Evolutionary conservation across 2,113 vertebrate species (phyloP), one percentile per base, ranked within the genome.

Genomic region (Tretioscincus oriximinensis): DNA sequence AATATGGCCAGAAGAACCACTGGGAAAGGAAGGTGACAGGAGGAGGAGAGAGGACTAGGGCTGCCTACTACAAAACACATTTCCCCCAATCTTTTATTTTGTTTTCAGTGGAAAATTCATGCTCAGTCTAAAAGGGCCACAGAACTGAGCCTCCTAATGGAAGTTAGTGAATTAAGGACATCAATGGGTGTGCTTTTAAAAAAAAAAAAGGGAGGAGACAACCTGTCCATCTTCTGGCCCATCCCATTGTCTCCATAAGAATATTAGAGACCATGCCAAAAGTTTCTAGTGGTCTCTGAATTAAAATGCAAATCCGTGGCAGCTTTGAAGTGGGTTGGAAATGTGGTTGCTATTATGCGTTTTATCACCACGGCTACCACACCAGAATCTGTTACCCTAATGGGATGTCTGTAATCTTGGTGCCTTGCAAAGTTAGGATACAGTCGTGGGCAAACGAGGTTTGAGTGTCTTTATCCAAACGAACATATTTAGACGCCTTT

Each of bases 221-320:
- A 18, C 6, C 31, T 11, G 10, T 79, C 11, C 24, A 7, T 9
- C 20, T 67, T 24, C 60, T 3, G 0, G 0, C 65, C 61, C 45
- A 70, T 81, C 76, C 73, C 47, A 82, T 18, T 78, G 73, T 16
- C 65, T 21, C n/a, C 71, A 58, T 1, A 64, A 86, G 68, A 85
- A 82, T 89, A n/a, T 2, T 35, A 49, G 49, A 29, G 63, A 12
- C 21, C 35, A 60, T 58, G 26, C 80, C 67, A n/a, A 41, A 49
- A n/a, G 47, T 74, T 60, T 31, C 6, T n/a, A n/a, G 24, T 74
- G 49, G 10, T 51, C 28, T 12, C 54, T 20, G 54, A 54, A 74
- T 58, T 49, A 47, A 28, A 74, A 41, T 58, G 71, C 61, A 58
- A 35, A 35, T 24, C 16, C 7, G 41, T 41, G 22, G 45, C 31